Conservation (phyloP, 2,797 vertebrate genomes). For the Onychomys leucogaster region DNA sequence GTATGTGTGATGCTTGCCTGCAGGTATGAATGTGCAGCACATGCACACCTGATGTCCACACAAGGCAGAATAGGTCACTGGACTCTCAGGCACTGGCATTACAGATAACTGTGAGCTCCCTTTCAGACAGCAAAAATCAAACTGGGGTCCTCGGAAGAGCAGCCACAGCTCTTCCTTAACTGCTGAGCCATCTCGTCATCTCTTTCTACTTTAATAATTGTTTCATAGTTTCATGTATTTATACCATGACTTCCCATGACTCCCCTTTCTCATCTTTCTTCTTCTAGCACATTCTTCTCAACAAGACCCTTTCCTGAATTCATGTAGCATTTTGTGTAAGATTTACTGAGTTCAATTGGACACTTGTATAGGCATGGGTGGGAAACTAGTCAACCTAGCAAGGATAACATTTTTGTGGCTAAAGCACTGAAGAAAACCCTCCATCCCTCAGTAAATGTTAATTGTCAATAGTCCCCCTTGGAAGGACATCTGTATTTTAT, state of each 20-base stretch:
- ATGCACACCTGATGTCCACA: neutral
- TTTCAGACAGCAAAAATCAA: neutral
- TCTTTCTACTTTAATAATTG: neutral
- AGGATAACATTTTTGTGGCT: neutral
- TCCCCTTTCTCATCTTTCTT: neutral
- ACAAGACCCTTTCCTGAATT: neutral
- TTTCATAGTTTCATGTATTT: neutral
- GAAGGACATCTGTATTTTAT: neutral
- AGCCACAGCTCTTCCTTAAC: neutral
- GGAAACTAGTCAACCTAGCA: neutral
- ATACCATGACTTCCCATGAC: neutral
- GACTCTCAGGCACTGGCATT: neutral
- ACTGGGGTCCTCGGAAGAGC: neutral
- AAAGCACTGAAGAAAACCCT: neutral
- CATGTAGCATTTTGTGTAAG: neutral
- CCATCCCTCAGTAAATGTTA: neutral
- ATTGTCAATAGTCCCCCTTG: neutral
- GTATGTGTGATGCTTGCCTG: neutral
- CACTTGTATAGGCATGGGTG: neutral
- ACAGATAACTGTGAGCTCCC: neutral
- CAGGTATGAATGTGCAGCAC: neutral
- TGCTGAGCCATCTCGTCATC: too few species aligned
- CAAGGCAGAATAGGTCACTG: accelerated
- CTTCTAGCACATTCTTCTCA: neutral
- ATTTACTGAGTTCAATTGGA: neutral